These are phyloP conservation scores for Esox masquinongy DNA, from an alignment of 2,797 vertebrate species.

Conservation along the genomic window DNA sequence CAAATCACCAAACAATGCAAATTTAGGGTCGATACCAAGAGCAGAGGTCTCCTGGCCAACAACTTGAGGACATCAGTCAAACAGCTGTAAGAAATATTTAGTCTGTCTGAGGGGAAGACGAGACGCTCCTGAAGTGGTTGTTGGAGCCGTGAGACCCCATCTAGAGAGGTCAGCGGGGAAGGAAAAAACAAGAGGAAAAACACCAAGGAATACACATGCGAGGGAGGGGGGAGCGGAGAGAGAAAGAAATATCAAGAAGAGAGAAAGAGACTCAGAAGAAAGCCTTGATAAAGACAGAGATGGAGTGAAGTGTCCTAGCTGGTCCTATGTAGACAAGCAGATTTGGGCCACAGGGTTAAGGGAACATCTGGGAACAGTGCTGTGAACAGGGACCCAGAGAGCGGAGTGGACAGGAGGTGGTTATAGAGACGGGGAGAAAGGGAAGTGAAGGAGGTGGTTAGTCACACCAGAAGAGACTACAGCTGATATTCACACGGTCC, in stretches of 20 bases:
- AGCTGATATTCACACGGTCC: too few relatives aligned
- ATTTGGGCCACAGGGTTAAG: not conserved
- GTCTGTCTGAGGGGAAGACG: not conserved
- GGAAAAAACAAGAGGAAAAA: not conserved
- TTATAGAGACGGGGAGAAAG: not conserved
- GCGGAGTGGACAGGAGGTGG: not conserved
- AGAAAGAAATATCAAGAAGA: not conserved
- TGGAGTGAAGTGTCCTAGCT: not conserved
- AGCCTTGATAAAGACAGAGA: not conserved
- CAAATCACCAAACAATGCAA: too few relatives aligned
- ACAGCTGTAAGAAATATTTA: conserved; percentile 5
- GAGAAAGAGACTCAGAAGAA: not conserved
- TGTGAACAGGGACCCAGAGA: not conserved
- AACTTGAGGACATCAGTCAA: not conserved
- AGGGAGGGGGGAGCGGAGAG: not conserved
- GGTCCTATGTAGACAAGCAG: not conserved
- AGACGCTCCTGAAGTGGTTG: not conserved
- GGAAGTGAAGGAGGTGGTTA: too few relatives aligned
- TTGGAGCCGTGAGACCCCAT: not conserved
- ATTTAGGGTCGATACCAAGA: not conserved
- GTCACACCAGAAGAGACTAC: too few relatives aligned
- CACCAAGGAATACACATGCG: too few relatives aligned
- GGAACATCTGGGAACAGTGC: not conserved
- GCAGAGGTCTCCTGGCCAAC: not conserved
- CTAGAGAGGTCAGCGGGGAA: too few relatives aligned